Evolutionary conservation across 2,797 vertebrate species (phyloP).

Genomic region (Mastacembelus armatus): DNA sequence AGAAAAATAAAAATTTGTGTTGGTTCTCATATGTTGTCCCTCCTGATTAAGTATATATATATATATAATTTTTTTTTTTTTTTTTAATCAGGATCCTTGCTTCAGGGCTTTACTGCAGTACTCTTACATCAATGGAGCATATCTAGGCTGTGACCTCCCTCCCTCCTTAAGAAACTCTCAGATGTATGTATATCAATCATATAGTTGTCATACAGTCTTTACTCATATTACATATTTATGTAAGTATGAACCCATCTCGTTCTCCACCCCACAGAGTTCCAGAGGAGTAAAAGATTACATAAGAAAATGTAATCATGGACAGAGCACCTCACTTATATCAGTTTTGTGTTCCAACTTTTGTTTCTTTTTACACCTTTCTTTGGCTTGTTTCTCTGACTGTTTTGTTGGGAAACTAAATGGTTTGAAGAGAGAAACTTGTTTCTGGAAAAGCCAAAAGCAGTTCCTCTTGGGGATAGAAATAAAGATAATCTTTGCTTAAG

Average conservation of each 20-base stretch:
- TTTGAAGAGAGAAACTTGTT: conserved; percentile 29
- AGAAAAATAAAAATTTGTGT: conserved; percentile 6
- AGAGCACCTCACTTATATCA: not conserved
- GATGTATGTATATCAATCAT: conserved; percentile 64
- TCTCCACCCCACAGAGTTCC: conserved; percentile 41
- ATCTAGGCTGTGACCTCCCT: conserved; percentile 92
- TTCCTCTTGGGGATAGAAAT: conserved; percentile 44
- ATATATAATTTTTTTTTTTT: not conserved
- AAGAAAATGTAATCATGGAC: not conserved
- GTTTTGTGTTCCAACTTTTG: not conserved
- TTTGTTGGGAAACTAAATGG: not conserved
- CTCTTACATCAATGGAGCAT: conserved; percentile 86
- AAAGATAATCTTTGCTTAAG: conserved; percentile 36
- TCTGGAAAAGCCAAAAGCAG: conserved; percentile 34
- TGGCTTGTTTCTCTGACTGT: conserved; percentile 21
- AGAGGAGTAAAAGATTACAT: conserved; percentile 31
- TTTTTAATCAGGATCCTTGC: conserved; percentile 95
- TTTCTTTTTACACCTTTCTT: not conserved
- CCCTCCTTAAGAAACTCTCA: conserved; percentile 76
- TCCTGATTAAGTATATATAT: too few relatives aligned
- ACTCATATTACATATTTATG: not conserved
- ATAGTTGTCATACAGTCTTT: not conserved
- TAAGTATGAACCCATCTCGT: not conserved
- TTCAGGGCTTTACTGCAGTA: conserved; percentile 91
- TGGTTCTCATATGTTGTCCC: not conserved